Evolutionary conservation across 2,797 vertebrate genomes (phyloP).

Genomic region (Thaleichthys pacificus): DNA sequence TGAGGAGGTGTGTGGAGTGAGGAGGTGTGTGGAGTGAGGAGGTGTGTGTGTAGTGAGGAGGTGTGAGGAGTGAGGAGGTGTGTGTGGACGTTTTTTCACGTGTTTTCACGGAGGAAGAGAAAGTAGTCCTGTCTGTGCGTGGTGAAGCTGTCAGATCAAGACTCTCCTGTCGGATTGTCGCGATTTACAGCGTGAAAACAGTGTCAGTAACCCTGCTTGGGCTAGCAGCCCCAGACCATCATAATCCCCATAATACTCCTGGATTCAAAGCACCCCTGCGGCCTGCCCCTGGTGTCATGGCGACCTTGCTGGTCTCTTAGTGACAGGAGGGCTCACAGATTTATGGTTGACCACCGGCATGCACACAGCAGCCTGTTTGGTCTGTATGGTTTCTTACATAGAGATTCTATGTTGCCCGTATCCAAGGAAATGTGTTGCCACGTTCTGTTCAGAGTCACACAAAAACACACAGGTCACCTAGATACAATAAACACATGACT

Average conservation of each 20-base stretch:
- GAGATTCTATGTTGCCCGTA: no score
- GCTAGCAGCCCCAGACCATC: slow-evolving; percentile 37
- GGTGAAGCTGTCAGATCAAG: not conserved
- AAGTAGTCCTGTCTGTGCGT: no score
- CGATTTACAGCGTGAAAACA: slow-evolving; percentile 21
- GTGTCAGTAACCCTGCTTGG: slow-evolving; percentile 40
- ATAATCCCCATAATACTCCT: slow-evolving; percentile 49
- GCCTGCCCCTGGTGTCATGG: slow-evolving; percentile 19
- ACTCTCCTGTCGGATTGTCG: not conserved
- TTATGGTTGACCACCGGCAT: slow-evolving; percentile 38
- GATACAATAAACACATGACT: no score
- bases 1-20: no score
- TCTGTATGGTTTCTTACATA: not conserved
- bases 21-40: no score
- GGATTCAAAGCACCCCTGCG: slow-evolving; percentile 48
- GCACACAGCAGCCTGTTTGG: slow-evolving; percentile 6
- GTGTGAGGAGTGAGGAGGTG: no score
- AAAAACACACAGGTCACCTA: no score
- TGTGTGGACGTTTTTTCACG: no score
- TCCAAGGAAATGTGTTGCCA: no score
- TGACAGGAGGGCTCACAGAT: slow-evolving; percentile 42
- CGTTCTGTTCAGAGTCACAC: no score
- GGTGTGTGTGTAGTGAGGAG: no score
- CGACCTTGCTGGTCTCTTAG: slow-evolving; percentile 34
- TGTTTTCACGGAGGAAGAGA: no score